A percentile compares a stretch with the other conserved stretches of the same genome.
phyloP scores from a whole-genome alignment of 2,797 vertebrate genomes.

The Neosilurus mollespiculum region DNA sequence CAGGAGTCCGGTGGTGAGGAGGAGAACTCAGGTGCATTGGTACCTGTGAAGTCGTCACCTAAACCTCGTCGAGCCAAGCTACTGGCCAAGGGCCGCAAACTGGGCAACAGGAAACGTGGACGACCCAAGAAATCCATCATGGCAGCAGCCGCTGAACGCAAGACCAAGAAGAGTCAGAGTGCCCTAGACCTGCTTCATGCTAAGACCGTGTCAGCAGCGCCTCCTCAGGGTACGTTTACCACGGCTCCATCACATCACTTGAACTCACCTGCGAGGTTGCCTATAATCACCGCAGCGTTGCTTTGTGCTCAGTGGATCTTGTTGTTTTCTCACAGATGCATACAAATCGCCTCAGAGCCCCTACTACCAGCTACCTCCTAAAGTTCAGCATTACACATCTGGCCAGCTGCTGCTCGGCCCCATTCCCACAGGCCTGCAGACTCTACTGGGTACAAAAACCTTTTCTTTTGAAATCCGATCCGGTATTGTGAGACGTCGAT shows the following conservation, averaged over 20 bases:
- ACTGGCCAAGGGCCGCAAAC: constrained; percentile 89
- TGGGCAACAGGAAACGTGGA: constrained; percentile 91
- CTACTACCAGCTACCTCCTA: constrained; percentile 98
- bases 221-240: constrained; percentile 83
- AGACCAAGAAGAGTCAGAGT: constrained; percentile 88
- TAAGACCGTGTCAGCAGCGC: constrained; percentile 85
- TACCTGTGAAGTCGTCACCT: constrained; percentile 83
- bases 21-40: constrained; percentile 75
- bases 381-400: constrained; percentile 89
- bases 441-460: constrained; percentile 86
- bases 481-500: not conserved
- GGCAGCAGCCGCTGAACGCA: constrained; percentile 78
- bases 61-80: constrained; percentile 86
- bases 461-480: not conserved
- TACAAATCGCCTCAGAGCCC: constrained; percentile 94
- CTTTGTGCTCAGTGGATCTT: not conserved
- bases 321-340: constrained; percentile 73
- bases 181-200: constrained; percentile 90
- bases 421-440: constrained; percentile 91
- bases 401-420: constrained; percentile 87
- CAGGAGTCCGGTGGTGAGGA: constrained; percentile 93
- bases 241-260: not conserved
- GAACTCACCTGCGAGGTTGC: not conserved
- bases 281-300: not conserved
- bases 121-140: constrained; percentile 90